phyloP scores from a whole-genome alignment of 2,888 invertebrate species.

The Cordilura impudica region DNA sequence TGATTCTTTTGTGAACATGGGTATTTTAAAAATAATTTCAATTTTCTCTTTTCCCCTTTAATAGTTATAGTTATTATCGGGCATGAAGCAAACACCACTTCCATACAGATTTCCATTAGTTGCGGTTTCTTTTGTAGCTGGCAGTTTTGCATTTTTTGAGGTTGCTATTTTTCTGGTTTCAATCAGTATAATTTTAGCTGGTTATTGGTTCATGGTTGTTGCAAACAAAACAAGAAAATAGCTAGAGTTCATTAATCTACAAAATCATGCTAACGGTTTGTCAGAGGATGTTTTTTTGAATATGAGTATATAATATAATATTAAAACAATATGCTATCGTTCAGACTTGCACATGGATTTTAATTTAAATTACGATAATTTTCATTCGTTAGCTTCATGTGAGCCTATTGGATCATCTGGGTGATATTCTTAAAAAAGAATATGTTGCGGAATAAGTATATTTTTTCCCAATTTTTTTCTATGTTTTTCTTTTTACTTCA shows the following conservation, averaged over 20 bases:
- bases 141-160: not conserved
- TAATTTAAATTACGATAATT: too few species aligned
- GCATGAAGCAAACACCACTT: not conserved
- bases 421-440: too few species aligned
- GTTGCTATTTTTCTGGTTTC: not conserved
- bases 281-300: not conserved
- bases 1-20: not conserved
- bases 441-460: too few species aligned
- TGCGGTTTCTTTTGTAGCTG: slow-evolving; percentile 10
- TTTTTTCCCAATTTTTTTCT: too few species aligned
- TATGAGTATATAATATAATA: not conserved
- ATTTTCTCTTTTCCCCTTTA: not conserved
- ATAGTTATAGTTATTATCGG: not conserved
- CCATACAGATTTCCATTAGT: slow-evolving; percentile 18
- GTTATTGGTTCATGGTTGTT: not conserved
- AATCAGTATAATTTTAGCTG: not conserved
- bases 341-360: too few species aligned
- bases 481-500: too few species aligned
- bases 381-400: too few species aligned
- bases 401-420: too few species aligned
- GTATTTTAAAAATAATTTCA: not conserved
- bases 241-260: slow-evolving; percentile 27
- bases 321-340: slow-evolving; percentile 12
- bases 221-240: not conserved
- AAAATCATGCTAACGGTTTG: slow-evolving; percentile 21